Base-by-base conservation (phyloP, 2,113 vertebrate genomes). In the Lichenostomus cassidix region DNA sequence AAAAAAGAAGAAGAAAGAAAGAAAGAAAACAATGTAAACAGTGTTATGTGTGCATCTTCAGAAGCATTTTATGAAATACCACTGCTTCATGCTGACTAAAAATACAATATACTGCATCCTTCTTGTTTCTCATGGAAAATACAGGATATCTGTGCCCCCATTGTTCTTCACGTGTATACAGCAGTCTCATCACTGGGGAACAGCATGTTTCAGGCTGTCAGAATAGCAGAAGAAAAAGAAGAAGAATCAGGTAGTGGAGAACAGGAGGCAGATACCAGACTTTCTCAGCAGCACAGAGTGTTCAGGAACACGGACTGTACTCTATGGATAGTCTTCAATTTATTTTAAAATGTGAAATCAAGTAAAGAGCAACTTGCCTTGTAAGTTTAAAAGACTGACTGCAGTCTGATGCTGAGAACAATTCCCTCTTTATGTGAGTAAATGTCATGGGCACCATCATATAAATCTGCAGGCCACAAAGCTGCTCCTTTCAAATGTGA, bases 281-380 rank as follows among this genome's bases (percentile, higher is more conserved):
- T 55, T 23, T 33, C 64, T 68, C 47, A 94, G 65, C 35, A 71
- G 11, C 35, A 50, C 21, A 25, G 16, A 42, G 29, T 2, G 0
- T 41, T 73, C 28, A 69, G 53, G 78, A 35, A 47, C 49, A 70
- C 0, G 0, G 25, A 15, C 63, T 74, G 18, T 33, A 39, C 52
- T 3, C 0, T 59, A 5, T 15, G 11, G 3, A 1, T 27, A 37
- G 31, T 33, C 31, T 70, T 83, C 28, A 28, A 2, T 47, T 9
- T 47, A 7, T 73, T 71, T 62, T 22, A 31, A 78, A 85, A 81
- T 22, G 9, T 68, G 41, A 27, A 81, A 91, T 60, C 3, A 0
- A 23, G 12, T 65, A 65, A 83, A 86, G 27, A 87, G 37, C 2
- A 2, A 37, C 18, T 74, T 3, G 1, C 28, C 20, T 28, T 67